Conservation (phyloP, 2,113 vertebrate species). For the Alexandromys fortis region DNA sequence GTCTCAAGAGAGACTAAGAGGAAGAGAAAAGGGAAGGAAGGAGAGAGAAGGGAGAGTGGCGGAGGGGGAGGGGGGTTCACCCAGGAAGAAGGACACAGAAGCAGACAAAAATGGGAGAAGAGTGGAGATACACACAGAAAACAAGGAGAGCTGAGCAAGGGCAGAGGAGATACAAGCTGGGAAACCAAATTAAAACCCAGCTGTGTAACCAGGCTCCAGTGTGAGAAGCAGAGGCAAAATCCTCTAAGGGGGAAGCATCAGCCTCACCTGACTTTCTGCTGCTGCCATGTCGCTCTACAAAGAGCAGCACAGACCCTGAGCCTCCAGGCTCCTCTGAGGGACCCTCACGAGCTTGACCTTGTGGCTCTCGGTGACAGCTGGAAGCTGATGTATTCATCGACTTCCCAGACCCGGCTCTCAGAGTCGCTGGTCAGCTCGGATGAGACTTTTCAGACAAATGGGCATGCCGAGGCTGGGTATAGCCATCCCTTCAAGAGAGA, state of each 20-base stretch:
- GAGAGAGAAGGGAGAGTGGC: constrained; percentile 56
- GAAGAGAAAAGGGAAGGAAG: constrained; percentile 70
- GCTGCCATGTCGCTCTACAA: not conserved
- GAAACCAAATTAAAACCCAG: not conserved
- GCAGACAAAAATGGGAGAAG: constrained; percentile 57
- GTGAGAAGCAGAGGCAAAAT: not conserved
- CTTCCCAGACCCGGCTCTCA: not conserved
- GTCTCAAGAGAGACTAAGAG: constrained; percentile 85
- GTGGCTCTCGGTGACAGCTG: rapidly evolving
- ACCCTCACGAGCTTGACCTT: not conserved
- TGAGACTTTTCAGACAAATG: not conserved
- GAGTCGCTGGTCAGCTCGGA: not conserved
- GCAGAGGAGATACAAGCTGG: not conserved
- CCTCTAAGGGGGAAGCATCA: not conserved
- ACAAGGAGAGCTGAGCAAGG: not conserved
- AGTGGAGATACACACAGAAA: constrained; percentile 9
- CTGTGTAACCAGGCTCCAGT: not conserved
- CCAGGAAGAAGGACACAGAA: constrained; percentile 20
- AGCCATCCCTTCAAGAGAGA: not conserved
- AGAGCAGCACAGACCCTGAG: not conserved
- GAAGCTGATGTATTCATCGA: not conserved
- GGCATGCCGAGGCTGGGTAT: not conserved
- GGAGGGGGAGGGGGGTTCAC: constrained; percentile 46
- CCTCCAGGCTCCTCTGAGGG: not conserved
- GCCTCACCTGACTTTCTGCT: not conserved